Conservation (phyloP, 2,888 invertebrate species). For the Esperia sulphurella region DNA sequence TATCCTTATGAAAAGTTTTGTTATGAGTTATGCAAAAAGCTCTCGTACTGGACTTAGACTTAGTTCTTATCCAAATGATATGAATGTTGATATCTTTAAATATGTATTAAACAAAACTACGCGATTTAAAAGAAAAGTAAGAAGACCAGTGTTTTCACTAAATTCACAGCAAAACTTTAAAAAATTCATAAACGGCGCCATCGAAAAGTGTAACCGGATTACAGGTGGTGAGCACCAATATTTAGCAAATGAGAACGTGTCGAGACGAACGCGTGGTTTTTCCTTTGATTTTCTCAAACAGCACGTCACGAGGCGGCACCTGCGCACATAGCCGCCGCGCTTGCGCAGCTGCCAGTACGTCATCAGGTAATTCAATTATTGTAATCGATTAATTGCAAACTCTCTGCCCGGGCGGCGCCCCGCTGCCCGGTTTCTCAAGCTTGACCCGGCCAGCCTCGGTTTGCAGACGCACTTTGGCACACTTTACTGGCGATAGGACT, state of each 20-base stretch:
- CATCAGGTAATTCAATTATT: conserved; percentile 62
- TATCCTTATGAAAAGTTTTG: too few species aligned
- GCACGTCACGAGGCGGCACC: conserved; percentile 48
- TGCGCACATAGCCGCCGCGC: conserved; percentile 58
- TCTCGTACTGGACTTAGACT: too few species aligned
- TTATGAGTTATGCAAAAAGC: too few species aligned
- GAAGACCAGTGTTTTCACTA: too few species aligned
- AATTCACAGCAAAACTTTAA: too few species aligned
- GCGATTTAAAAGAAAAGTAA: too few species aligned
- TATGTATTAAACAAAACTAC: too few species aligned
- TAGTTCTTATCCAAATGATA: too few species aligned
- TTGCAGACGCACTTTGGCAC: not conserved
- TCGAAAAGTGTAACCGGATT: conserved; percentile 13
- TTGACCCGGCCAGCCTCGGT: conserved; percentile 25
- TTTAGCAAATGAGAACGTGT: conserved; percentile 53
- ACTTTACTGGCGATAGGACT: too few species aligned
- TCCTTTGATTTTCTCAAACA: conserved; percentile 67
- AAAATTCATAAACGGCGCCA: not conserved
- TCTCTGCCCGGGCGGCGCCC: conserved; percentile 43
- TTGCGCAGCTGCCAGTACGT: conserved; percentile 70
- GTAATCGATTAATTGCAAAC: conserved; percentile 67
- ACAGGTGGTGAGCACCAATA: conserved; percentile 51
- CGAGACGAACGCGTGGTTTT: conserved; percentile 52
- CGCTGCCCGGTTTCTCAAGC: conserved; percentile 42
- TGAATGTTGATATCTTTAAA: too few species aligned